These are phyloP conservation scores for Parazoanthus darwini DNA, from an alignment of 92 coral and sea anemone species.

Conservation along the genomic window DNA sequence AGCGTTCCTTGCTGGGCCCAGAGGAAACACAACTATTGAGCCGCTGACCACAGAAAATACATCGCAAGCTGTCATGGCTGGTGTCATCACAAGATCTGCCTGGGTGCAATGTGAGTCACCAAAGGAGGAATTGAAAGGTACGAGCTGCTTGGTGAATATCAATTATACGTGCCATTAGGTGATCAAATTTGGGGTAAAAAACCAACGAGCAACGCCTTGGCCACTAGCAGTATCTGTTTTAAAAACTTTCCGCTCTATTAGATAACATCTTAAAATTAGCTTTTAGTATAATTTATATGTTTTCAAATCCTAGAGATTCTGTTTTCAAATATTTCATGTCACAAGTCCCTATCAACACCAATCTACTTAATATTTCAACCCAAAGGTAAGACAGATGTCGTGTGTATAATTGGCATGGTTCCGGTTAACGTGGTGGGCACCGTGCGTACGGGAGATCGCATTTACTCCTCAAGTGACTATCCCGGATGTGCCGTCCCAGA, in stretches of 20 bases:
- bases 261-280: background rate
- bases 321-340: background rate
- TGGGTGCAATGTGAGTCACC: conserved; percentile 84
- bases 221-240: too few species aligned
- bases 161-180: background rate
- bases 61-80: conserved; percentile 86
- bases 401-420: conserved; percentile 98
- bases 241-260: too few species aligned
- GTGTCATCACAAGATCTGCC: conserved; percentile 92
- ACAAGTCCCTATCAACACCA: background rate
- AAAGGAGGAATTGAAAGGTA: conserved; percentile 59
- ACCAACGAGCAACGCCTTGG: too few species aligned
- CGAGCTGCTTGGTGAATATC: background rate
- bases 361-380: background rate
- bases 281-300: too few species aligned
- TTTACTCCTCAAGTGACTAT: conserved; percentile 76
- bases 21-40: conserved; percentile 79
- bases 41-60: conserved; percentile 75
- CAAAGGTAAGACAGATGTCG: conserved; percentile 77
- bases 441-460: conserved; percentile 85
- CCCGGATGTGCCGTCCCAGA: conserved; percentile 93
- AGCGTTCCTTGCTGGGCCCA: conserved; percentile 78
- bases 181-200: too few species aligned
- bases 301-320: background rate
- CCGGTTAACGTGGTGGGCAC: conserved; percentile 85